These are phyloP conservation scores for Drosophila recens DNA, from an alignment of 2,888 invertebrate species.

Conservation along the genomic window DNA sequence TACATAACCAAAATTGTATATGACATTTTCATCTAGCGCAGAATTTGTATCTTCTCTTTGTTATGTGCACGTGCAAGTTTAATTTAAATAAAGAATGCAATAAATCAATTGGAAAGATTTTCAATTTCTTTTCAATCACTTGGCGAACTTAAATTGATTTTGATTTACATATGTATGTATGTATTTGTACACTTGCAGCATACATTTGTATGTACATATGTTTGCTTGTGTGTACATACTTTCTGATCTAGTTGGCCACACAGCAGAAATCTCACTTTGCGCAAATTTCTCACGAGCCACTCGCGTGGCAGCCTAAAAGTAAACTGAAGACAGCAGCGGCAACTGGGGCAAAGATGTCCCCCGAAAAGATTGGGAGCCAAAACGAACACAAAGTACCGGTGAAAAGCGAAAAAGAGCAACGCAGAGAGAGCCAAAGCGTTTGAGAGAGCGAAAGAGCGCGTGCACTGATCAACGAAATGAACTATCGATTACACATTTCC, in stretches of 20 bases:
- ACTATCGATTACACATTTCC: constrained; percentile 1
- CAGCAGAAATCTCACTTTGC: constrained; percentile 43
- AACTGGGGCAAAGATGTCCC: constrained; percentile 33
- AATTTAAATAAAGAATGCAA: constrained; percentile 3
- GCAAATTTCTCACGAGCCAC: constrained; percentile 43
- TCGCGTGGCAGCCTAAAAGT: constrained; percentile 58
- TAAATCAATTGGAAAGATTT: background rate
- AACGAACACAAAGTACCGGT: constrained; percentile 23
- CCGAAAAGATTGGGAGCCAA: constrained; percentile 25
- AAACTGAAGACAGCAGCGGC: constrained; percentile 61
- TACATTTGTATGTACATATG: constrained; percentile 1
- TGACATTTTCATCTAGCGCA: constrained; percentile 2
- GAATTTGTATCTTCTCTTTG: constrained; percentile 3
- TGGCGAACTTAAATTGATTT: constrained; percentile 38
- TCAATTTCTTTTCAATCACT: constrained; percentile 16
- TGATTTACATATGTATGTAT: constrained; percentile 31
- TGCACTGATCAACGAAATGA: constrained; percentile 22
- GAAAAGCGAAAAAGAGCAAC: constrained; percentile 18
- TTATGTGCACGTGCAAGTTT: constrained; percentile 34
- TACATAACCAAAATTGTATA: constrained; percentile 47
- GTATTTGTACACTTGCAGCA: background rate
- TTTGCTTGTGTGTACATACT: constrained; percentile 40
- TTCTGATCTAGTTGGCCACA: constrained; percentile 33
- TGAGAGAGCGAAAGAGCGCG: constrained; percentile 7
- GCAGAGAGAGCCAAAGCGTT: background rate